These are phyloP conservation scores for Bradypodion pumilum DNA, from an alignment of 2,797 vertebrate species.

Conservation along the genomic window DNA sequence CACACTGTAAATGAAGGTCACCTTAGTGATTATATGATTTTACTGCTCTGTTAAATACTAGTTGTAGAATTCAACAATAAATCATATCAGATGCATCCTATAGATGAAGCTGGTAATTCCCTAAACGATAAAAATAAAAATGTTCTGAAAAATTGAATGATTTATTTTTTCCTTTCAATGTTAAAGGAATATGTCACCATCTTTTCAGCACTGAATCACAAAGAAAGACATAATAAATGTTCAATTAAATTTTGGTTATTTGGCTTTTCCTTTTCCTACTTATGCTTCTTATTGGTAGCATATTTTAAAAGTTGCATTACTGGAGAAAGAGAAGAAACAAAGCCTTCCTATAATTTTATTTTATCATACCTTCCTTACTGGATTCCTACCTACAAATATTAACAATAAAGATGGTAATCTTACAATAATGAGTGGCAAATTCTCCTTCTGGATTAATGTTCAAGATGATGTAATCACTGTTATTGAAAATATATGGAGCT, in stretches of 20 bases:
- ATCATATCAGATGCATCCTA: slow-evolving; percentile 43
- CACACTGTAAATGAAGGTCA: slow-evolving; percentile 51
- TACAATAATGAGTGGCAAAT: not conserved
- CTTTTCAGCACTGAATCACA: slow-evolving; percentile 33
- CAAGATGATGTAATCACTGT: not conserved
- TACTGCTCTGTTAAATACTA: slow-evolving; percentile 55
- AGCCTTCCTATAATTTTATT: slow-evolving; percentile 24
- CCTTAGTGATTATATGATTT: slow-evolving; percentile 33
- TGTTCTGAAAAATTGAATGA: slow-evolving; percentile 45
- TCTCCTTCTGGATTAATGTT: not conserved
- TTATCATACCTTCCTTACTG: slow-evolving; percentile 7
- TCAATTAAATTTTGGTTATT: slow-evolving; percentile 42
- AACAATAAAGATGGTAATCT: slow-evolving; percentile 35
- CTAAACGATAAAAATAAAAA: slow-evolving; percentile 60
- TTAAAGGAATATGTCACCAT: slow-evolving; percentile 21
- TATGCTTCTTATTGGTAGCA: slow-evolving; percentile 37
- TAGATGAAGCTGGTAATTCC: slow-evolving; percentile 60
- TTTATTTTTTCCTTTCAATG: slow-evolving; percentile 43
- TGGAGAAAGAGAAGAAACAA: slow-evolving; percentile 15
- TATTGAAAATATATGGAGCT: slow-evolving; percentile 37
- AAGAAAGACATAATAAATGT: slow-evolving; percentile 53
- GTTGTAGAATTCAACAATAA: slow-evolving; percentile 58
- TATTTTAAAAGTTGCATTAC: slow-evolving; percentile 36
- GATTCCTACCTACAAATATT: slow-evolving; percentile 25
- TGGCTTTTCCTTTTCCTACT: slow-evolving; percentile 42